phyloP scores from a whole-genome alignment of 2,113 vertebrate genomes.

The Labeo rohita region DNA sequence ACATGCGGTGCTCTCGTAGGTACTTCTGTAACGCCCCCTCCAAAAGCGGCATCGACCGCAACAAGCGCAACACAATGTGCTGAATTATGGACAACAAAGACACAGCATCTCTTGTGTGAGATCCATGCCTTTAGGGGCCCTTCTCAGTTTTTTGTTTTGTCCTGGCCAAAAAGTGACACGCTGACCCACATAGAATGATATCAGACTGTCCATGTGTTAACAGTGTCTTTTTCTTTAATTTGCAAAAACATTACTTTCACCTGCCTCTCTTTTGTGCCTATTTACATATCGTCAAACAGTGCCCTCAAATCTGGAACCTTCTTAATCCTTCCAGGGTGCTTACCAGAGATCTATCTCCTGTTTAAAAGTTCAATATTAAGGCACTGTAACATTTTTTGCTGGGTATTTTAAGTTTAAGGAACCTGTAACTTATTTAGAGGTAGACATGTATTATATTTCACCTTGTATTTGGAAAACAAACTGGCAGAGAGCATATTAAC shows the following conservation, averaged over 20 bases:
- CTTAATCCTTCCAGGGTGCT: neutral
- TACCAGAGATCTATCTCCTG: neutral
- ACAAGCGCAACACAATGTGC: neutral
- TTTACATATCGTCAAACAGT: neutral
- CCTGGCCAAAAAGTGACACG: neutral
- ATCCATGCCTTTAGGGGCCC: conserved; percentile 4
- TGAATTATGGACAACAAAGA: conserved; percentile 33
- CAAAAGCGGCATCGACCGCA: neutral
- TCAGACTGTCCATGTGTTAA: neutral
- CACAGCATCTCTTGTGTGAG: neutral
- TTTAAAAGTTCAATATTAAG: neutral
- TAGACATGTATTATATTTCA: neutral
- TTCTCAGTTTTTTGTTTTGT: neutral
- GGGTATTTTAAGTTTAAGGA: neutral
- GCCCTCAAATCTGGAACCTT: neutral
- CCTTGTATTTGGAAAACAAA: neutral
- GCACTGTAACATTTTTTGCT: neutral
- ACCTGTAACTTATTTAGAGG: neutral
- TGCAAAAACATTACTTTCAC: neutral
- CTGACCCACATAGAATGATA: conserved; percentile 20
- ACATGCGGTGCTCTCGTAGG: neutral
- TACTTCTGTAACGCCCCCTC: neutral
- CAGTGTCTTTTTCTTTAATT: neutral
- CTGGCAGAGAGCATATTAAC: neutral
- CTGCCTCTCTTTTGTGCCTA: neutral